A percentile compares a stretch with the other conserved stretches of the same genome.
Evolutionary conservation across 2,113 vertebrate genomes (phyloP).

Genomic region (Acrocephalus kingi): DNA sequence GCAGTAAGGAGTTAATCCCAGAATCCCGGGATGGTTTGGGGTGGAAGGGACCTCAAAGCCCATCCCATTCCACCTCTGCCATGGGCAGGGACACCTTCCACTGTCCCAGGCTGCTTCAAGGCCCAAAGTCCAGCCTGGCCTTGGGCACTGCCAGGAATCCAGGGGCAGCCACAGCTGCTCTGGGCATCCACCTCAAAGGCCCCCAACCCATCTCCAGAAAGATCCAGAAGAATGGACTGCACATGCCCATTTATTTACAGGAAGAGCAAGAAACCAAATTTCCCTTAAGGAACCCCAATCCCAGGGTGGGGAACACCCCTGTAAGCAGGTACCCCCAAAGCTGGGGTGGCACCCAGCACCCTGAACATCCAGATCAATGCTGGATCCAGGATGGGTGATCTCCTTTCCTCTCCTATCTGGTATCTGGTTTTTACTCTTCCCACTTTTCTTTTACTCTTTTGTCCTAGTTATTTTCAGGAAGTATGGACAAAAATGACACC

Average conservation of each 20-base stretch:
- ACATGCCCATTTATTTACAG: background rate
- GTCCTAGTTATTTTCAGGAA: background rate
- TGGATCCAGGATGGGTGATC: background rate
- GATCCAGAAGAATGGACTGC: background rate
- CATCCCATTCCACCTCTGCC: accelerated
- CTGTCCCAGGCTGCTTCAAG: background rate
- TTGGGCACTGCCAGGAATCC: background rate
- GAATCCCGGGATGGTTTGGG: background rate
- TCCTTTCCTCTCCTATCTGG: background rate
- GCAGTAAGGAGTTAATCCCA: background rate
- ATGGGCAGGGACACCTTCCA: background rate
- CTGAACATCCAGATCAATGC: no score
- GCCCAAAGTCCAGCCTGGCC: accelerated
- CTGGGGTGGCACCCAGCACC: background rate
- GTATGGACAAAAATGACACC: background rate
- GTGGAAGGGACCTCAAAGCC: accelerated
- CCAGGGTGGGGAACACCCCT: background rate
- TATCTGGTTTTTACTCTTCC: background rate
- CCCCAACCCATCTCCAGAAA: background rate
- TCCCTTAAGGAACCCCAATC: background rate
- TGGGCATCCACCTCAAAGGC: background rate
- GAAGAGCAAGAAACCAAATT: background rate
- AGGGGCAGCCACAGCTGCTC: background rate
- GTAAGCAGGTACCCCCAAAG: background rate
- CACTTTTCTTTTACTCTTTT: background rate